phyloP scores from a whole-genome alignment of 2,797 vertebrate species.

The Xiphophorus birchmanni region DNA sequence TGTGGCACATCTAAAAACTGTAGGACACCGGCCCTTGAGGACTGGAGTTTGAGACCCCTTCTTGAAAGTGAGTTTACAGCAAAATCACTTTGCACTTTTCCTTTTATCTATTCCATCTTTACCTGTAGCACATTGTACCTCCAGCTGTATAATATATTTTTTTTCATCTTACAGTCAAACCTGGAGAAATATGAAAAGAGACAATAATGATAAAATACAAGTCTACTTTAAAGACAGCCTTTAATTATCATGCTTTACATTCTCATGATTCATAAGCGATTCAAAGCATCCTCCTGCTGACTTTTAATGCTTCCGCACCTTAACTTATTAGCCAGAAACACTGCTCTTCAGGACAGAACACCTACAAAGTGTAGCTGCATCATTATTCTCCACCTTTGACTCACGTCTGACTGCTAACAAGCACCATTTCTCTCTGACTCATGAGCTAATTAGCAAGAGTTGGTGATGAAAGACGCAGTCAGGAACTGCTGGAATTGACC shows the following conservation, averaged over 20 bases:
- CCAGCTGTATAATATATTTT: background rate
- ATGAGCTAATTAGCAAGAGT: conserved; percentile 25
- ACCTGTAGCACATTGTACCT: background rate
- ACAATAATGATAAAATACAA: background rate
- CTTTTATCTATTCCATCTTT: background rate
- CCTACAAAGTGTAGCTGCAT: conserved; percentile 16
- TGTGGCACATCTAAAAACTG: too few species aligned
- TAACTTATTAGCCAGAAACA: background rate
- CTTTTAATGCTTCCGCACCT: background rate
- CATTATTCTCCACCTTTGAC: conserved; percentile 30
- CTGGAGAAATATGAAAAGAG: background rate
- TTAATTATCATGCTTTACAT: background rate
- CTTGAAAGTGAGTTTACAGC: background rate
- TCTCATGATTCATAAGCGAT: background rate
- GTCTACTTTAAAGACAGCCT: background rate
- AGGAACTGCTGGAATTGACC: conserved; percentile 25
- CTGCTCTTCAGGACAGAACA: background rate
- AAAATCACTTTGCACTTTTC: background rate
- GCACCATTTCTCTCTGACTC: conserved; percentile 23
- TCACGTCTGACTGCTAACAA: conserved; percentile 37
- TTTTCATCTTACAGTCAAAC: background rate
- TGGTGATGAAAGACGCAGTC: conserved; percentile 10
- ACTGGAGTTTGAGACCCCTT: too few species aligned
- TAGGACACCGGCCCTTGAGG: too few species aligned
- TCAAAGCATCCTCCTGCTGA: background rate